phyloP scores from a whole-genome alignment of 2,888 invertebrate species.

The Chrysodeixis includens region DNA sequence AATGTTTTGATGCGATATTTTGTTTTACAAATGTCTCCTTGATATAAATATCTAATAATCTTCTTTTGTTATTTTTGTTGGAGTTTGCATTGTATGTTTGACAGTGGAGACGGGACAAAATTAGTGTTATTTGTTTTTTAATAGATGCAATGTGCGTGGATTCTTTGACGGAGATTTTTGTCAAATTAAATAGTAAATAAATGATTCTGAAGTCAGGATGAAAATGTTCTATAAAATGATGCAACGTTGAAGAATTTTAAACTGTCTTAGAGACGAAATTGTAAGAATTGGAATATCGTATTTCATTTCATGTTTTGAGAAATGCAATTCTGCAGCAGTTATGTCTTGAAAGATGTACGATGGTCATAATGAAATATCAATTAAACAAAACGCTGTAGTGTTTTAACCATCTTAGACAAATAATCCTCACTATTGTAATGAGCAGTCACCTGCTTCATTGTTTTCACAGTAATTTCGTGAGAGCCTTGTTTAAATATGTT shows the following conservation, averaged over 20 bases:
- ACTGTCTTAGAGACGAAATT: too few relatives aligned
- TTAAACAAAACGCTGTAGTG: background rate
- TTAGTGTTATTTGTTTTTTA: slow-evolving; percentile 24
- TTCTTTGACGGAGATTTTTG: background rate
- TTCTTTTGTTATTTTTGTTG: slow-evolving; percentile 15
- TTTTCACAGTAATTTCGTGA: slow-evolving; percentile 3
- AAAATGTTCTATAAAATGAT: too few relatives aligned
- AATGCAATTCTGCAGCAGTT: too few relatives aligned
- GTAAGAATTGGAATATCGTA: too few relatives aligned
- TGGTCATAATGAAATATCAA: too few relatives aligned
- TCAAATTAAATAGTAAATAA: background rate
- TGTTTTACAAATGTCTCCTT: slow-evolving; percentile 32
- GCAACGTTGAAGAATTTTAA: too few relatives aligned
- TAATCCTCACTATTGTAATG: background rate
- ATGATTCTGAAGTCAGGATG: background rate
- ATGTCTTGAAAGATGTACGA: too few relatives aligned
- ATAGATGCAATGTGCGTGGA: background rate
- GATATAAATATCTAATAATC: slow-evolving; percentile 45
- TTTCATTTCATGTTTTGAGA: too few relatives aligned
- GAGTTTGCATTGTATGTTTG: slow-evolving; percentile 17
- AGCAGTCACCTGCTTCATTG: slow-evolving; percentile 5
- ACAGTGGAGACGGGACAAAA: slow-evolving; percentile 2
- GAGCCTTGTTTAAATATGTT: slow-evolving; percentile 25
- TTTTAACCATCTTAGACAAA: background rate
- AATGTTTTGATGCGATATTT: slow-evolving; percentile 41